phyloP scores from a whole-genome alignment of 2,797 vertebrate genomes.

The Paratrypauchen microcephalus region DNA sequence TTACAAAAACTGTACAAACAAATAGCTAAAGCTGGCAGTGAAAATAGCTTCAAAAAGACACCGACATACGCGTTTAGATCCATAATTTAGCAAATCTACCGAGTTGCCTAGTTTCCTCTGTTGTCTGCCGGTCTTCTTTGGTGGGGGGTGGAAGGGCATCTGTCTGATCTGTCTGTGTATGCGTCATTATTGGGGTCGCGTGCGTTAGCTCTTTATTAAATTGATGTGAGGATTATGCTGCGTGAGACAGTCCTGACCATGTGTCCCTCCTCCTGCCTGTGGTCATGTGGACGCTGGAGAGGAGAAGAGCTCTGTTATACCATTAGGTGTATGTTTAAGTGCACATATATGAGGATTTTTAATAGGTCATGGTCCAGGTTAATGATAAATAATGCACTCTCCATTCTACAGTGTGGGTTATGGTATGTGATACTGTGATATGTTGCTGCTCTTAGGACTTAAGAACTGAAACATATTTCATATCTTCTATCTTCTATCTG shows the following conservation, averaged over 20 bases:
- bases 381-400: too few relatives aligned
- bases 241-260: slow-evolving; percentile 42
- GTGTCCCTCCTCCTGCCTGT: slow-evolving; percentile 32
- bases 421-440: too few relatives aligned
- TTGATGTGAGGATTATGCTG: slow-evolving; percentile 66
- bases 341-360: slow-evolving; percentile 12
- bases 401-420: too few relatives aligned
- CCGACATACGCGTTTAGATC: too few relatives aligned
- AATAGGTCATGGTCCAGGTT: too few relatives aligned
- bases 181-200: slow-evolving; percentile 53
- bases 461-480: too few relatives aligned
- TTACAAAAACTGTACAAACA: not conserved
- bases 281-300: not conserved
- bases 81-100: too few relatives aligned
- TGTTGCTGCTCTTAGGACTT: too few relatives aligned
- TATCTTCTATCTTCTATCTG: too few relatives aligned
- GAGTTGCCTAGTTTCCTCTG: not conserved
- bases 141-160: slow-evolving; percentile 1
- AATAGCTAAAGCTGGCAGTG: not conserved
- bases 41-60: not conserved
- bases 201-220: slow-evolving; percentile 60
- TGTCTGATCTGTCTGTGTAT: slow-evolving; percentile 18
- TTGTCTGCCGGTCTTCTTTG: slow-evolving; percentile 3
- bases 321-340: slow-evolving; percentile 16
- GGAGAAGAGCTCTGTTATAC: not conserved